Percentiles rank a stretch among this genome's conserved stretches.
Evolutionary conservation across 2,888 invertebrate species (phyloP).

Genomic region (Drosophila sordidula): DNA sequence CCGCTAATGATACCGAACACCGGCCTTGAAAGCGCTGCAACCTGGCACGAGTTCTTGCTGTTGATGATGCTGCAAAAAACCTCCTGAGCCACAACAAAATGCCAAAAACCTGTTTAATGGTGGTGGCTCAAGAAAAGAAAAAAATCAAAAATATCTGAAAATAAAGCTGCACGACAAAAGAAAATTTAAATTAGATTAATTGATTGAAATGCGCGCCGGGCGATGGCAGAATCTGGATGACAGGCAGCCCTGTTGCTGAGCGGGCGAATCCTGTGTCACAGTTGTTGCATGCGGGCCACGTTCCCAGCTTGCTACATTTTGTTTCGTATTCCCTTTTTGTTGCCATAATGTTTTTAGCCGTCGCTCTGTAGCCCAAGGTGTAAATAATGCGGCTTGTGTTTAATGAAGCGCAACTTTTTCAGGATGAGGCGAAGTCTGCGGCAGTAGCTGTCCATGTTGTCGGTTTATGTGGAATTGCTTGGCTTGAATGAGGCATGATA

Average conservation of each 20-base stretch:
- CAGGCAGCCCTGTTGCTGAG: constrained; percentile 34
- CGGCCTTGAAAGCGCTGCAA: constrained; percentile 33
- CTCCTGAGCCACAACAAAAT: constrained; percentile 21
- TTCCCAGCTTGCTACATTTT: constrained; percentile 24
- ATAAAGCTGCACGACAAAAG: constrained; percentile 58
- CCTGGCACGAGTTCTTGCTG: constrained; percentile 49
- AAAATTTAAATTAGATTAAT: constrained; percentile 84
- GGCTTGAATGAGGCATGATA: not conserved
- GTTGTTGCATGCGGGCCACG: constrained; percentile 74
- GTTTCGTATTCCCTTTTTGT: constrained; percentile 11
- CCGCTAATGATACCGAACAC: constrained; percentile 62
- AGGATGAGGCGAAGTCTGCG: constrained; percentile 8
- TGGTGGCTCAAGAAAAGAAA: constrained; percentile 54
- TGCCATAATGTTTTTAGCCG: constrained; percentile 57
- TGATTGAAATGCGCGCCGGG: constrained; percentile 79
- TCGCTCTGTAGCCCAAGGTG: constrained; percentile 70
- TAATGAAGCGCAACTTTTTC: constrained; percentile 77
- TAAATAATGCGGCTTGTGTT: constrained; percentile 82
- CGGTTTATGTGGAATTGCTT: not conserved
- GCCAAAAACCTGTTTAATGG: constrained; percentile 73
- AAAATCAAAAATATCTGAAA: constrained; percentile 5
- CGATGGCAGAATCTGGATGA: constrained; percentile 22
- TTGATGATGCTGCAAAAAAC: constrained; percentile 63
- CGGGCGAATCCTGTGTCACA: constrained; percentile 41
- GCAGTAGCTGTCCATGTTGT: constrained; percentile 13